Conservation (phyloP, 2,113 vertebrate genomes). For the Osmerus eperlanus region DNA sequence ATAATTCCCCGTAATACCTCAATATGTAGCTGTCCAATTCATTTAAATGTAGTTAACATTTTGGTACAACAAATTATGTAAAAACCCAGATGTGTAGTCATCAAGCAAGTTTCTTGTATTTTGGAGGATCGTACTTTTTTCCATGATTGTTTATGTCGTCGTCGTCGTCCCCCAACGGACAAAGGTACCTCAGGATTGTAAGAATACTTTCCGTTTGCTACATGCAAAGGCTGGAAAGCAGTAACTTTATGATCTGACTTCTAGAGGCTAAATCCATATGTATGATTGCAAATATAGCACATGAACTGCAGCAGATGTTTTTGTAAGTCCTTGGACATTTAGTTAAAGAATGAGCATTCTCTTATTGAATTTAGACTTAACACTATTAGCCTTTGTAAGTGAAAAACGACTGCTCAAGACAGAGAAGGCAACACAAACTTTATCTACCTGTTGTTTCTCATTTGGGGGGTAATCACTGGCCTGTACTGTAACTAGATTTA, state of each 20-base stretch:
- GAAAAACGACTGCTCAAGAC: too few relatives aligned
- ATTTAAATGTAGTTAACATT: neutral
- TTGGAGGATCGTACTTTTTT: constrained; percentile 44
- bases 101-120: constrained; percentile 50
- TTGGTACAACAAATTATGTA: too few relatives aligned
- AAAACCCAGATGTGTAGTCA: neutral
- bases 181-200: constrained; percentile 51
- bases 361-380: too few relatives aligned
- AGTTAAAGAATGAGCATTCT: too few relatives aligned
- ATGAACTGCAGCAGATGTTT: neutral
- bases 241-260: constrained; percentile 25
- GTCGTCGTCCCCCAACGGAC: constrained; percentile 17
- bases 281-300: neutral
- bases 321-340: too few relatives aligned
- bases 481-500: neutral
- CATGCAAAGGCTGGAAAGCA: constrained; percentile 21
- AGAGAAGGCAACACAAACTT: too few relatives aligned
- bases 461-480: neutral
- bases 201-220: constrained; percentile 58
- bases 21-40: neutral
- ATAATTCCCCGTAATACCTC: constrained; percentile 12
- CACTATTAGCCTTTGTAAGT: too few relatives aligned
- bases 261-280: constrained; percentile 2
- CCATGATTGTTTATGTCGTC: constrained; percentile 46
- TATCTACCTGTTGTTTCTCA: neutral